phyloP scores from a whole-genome alignment of 2,797 vertebrate genomes.

The Rhinatrema bivittatum region DNA sequence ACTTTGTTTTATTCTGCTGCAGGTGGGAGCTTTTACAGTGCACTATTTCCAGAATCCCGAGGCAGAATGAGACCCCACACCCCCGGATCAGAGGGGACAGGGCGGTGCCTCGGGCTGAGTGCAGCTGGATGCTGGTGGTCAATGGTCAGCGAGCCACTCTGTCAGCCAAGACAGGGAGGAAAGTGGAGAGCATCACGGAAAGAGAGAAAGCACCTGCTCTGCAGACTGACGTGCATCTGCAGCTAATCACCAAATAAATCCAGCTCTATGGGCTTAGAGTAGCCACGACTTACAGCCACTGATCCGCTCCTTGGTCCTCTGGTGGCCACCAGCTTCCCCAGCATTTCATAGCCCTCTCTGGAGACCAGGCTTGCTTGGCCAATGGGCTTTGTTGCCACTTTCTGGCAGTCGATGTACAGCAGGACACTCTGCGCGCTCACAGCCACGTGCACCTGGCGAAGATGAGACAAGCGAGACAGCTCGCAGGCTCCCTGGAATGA shows the following conservation, averaged over 20 bases:
- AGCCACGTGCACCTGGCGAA: constrained; percentile 73
- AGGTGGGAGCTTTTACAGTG: too few relatives aligned
- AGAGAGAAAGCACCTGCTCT: rapidly evolving
- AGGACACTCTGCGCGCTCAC: constrained; percentile 73
- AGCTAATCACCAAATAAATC: background rate
- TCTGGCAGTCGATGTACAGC: constrained; percentile 83
- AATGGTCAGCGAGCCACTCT: too few relatives aligned
- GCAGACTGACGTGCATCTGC: background rate
- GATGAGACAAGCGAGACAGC: too few relatives aligned
- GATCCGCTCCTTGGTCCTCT: constrained; percentile 78
- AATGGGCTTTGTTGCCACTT: constrained; percentile 67
- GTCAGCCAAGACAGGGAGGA: too few relatives aligned
- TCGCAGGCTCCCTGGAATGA: too few relatives aligned
- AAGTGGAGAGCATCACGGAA: too few relatives aligned
- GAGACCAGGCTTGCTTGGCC: constrained; percentile 64
- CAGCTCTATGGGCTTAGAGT: background rate
- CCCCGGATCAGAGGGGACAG: too few relatives aligned
- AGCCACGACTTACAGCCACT: constrained; percentile 52
- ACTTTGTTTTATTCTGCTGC: too few relatives aligned
- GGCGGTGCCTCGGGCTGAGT: too few relatives aligned
- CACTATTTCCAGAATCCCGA: too few relatives aligned
- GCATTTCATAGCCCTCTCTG: constrained; percentile 72
- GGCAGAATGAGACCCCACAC: too few relatives aligned
- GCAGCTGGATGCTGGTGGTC: too few relatives aligned
- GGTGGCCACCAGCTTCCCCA: constrained; percentile 79